phyloP scores from a whole-genome alignment of 2,888 invertebrate genomes.

The Malthinus seriepunctatus region DNA sequence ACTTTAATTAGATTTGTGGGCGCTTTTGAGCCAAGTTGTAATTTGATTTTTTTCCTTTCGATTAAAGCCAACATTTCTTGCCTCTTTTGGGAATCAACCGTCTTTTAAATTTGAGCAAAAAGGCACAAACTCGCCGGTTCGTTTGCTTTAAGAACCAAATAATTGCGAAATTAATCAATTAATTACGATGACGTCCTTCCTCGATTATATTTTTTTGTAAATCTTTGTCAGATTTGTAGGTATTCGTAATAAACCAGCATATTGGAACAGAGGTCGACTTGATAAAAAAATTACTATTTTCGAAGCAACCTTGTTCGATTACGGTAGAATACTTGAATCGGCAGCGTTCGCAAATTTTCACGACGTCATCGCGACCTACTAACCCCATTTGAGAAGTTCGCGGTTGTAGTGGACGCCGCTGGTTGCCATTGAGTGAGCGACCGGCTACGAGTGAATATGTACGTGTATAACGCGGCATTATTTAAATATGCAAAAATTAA shows the following conservation, averaged over 20 bases:
- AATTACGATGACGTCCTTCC: no score
- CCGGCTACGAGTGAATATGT: conserved; percentile 37
- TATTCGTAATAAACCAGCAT: conserved; percentile 32
- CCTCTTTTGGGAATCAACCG: no score
- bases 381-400: conserved; percentile 66
- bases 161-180: no score
- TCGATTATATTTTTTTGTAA: not conserved
- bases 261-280: conserved; percentile 36
- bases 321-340: conserved; percentile 72
- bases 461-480: conserved; percentile 13
- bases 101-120: no score
- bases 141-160: no score
- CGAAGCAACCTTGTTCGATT: conserved; percentile 43
- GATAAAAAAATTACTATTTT: conserved; percentile 43
- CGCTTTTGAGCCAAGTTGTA: not conserved
- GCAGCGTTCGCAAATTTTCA: conserved; percentile 62
- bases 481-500: conserved; percentile 3
- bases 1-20: not conserved
- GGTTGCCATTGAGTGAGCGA: conserved; percentile 50
- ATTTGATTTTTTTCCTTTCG: not conserved
- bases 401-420: conserved; percentile 43
- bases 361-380: conserved; percentile 70
- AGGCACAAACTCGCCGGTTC: no score
- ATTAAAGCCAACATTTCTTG: not conserved
- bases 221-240: conserved; percentile 24